Percentiles rank a stretch among this genome's conserved stretches.
phyloP scores from a whole-genome alignment of 2,797 vertebrate genomes.

The Brotula barbata region DNA sequence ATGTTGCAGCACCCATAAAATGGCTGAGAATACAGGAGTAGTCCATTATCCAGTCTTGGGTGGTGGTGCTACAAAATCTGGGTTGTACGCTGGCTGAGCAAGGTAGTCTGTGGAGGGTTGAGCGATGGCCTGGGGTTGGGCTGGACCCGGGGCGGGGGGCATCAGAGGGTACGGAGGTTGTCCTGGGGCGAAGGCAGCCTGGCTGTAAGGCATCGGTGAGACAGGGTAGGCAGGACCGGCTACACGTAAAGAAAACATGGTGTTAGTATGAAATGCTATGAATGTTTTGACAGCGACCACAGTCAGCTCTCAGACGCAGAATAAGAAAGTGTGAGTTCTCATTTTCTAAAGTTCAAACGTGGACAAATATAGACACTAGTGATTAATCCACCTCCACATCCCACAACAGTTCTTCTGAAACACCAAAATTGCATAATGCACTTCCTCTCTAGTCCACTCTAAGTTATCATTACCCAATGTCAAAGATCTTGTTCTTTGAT shows the following conservation, averaged over 20 bases:
- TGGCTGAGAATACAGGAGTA: conserved; percentile 6
- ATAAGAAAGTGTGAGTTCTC: conserved; percentile 4
- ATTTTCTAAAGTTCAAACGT: not conserved
- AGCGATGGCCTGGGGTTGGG: conserved; percentile 35
- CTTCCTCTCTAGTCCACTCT: not conserved
- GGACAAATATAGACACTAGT: not conserved
- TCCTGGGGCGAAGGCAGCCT: conserved; percentile 71
- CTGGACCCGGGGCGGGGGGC: conserved; percentile 46
- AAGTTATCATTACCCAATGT: conserved; percentile 2
- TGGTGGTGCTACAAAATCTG: conserved; percentile 80
- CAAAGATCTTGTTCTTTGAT: not conserved
- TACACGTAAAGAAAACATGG: conserved; percentile 27
- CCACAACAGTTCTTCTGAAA: conserved; percentile 4
- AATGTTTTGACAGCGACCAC: conserved; percentile 15
- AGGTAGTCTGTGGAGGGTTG: conserved; percentile 42
- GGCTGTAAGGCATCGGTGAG: conserved; percentile 73
- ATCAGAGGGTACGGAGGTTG: conserved; percentile 67
- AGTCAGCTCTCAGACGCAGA: too few relatives aligned
- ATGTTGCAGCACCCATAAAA: conserved; percentile 25
- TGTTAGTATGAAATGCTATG: conserved; percentile 3
- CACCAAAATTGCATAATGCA: conserved; percentile 2
- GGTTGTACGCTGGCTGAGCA: conserved; percentile 90
- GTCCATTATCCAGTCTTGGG: conserved; percentile 77
- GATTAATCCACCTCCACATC: conserved; percentile 20
- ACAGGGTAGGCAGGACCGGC: conserved; percentile 63